Evolutionary conservation across 2,888 invertebrate genomes (phyloP).

Genomic region (Lobophora halterata): DNA sequence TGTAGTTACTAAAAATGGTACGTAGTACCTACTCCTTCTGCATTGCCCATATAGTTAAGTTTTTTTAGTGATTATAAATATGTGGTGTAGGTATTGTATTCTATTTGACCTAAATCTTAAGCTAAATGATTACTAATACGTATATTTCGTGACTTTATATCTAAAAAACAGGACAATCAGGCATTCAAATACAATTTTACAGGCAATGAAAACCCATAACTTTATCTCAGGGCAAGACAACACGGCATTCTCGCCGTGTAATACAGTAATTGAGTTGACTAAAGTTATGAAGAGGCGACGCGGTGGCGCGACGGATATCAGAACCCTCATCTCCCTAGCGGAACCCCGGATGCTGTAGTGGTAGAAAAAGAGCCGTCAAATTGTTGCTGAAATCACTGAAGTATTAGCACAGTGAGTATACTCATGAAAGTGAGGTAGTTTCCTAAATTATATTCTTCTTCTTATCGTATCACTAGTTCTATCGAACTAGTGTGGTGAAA

Average conservation of each 20-base stretch:
- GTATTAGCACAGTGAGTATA: neutral
- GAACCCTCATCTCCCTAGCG: conserved; percentile 46
- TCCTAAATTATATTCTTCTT: too few species aligned
- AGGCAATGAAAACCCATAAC: conserved; percentile 20
- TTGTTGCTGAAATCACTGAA: neutral
- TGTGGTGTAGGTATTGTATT: too few species aligned
- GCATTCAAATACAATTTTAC: conserved; percentile 19
- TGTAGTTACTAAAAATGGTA: too few species aligned
- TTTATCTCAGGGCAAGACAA: conserved; percentile 29
- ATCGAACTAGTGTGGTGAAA: too few species aligned
- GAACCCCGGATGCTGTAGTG: conserved; percentile 57
- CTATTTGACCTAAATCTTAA: too few species aligned
- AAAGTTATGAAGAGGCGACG: conserved; percentile 72
- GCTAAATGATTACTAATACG: too few species aligned
- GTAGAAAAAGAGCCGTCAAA: conserved; percentile 36
- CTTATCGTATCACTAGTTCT: too few species aligned
- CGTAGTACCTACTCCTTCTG: too few species aligned
- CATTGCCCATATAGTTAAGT: too few species aligned
- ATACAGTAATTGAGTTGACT: conserved; percentile 71
- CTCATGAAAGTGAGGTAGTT: too few species aligned
- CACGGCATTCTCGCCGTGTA: conserved; percentile 43
- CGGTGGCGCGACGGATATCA: conserved; percentile 67
- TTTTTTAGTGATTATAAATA: too few species aligned
- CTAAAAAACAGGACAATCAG: conserved; percentile 4
- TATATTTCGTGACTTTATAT: too few species aligned